A percentile compares a stretch with the other conserved stretches of the same genome.
Conservation (phyloP, 2,888 invertebrate genomes). For the Cataglyphis cursor region DNA sequence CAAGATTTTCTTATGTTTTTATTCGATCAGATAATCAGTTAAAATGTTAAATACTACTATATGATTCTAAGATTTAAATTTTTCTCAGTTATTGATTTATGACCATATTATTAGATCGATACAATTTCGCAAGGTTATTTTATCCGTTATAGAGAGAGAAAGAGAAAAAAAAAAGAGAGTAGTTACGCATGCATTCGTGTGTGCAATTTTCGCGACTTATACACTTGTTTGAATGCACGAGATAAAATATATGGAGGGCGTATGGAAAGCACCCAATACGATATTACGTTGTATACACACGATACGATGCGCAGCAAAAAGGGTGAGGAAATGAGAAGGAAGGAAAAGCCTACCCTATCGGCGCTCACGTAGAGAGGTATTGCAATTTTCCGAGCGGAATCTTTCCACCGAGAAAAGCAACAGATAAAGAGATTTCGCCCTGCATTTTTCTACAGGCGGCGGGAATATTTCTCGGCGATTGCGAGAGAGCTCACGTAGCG, state of each 20-base stretch:
- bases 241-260: constrained; percentile 20
- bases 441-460: constrained; percentile 52
- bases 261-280: constrained; percentile 31
- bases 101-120: not conserved
- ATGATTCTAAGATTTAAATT: not conserved
- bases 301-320: constrained; percentile 6
- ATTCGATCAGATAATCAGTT: not conserved
- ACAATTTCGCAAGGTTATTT: constrained; percentile 17
- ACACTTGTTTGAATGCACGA: constrained; percentile 38
- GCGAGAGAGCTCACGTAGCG: constrained; percentile 44
- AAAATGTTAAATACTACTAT: not conserved
- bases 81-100: constrained; percentile 8
- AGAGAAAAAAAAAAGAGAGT: not conserved
- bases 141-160: not conserved
- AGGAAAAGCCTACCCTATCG: constrained; percentile 4
- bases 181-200: not conserved
- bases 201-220: constrained; percentile 42
- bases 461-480: constrained; percentile 42
- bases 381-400: constrained; percentile 52
- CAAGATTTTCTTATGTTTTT: not conserved
- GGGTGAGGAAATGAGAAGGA: constrained; percentile 22
- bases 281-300: constrained; percentile 3
- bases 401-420: constrained; percentile 42
- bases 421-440: constrained; percentile 50
- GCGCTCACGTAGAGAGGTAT: constrained; percentile 10